Evolutionary conservation across 1,140 invertebrate species (phyloP).

Genomic region (Drosophila varians): DNA sequence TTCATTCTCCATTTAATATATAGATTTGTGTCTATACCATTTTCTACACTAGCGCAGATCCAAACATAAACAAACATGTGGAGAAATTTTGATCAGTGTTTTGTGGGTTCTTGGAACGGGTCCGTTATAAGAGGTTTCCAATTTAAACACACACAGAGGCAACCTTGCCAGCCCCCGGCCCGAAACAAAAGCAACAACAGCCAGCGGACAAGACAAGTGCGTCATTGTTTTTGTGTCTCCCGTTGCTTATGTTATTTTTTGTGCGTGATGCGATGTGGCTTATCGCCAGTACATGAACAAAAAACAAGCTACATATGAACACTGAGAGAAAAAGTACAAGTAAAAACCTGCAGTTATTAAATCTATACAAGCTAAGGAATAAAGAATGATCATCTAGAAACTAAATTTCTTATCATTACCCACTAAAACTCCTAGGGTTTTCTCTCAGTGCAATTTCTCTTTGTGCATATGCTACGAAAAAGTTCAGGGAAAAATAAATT

Average conservation of each 20-base stretch:
- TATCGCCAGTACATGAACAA: constrained; percentile 23
- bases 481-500: constrained; percentile 54
- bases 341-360: too few species aligned
- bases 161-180: background rate
- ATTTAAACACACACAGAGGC: background rate
- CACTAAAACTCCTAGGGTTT: too few species aligned
- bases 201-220: constrained; percentile 56
- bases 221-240: constrained; percentile 63
- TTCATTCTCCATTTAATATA: background rate
- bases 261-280: constrained; percentile 30
- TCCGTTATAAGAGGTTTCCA: constrained; percentile 23
- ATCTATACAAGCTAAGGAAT: too few species aligned
- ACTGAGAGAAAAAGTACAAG: background rate
- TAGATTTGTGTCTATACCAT: background rate
- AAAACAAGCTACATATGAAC: constrained; percentile 12
- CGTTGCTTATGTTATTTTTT: constrained; percentile 10
- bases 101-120: constrained; percentile 24
- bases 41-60: background rate
- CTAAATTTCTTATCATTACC: too few species aligned
- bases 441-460: background rate
- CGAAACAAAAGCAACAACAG: constrained; percentile 15
- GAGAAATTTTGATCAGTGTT: too few species aligned
- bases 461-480: constrained; percentile 4
- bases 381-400: too few species aligned
- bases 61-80: constrained; percentile 7